Base-by-base conservation (phyloP, 2,113 vertebrate species). In the Scalopus aquaticus region DNA sequence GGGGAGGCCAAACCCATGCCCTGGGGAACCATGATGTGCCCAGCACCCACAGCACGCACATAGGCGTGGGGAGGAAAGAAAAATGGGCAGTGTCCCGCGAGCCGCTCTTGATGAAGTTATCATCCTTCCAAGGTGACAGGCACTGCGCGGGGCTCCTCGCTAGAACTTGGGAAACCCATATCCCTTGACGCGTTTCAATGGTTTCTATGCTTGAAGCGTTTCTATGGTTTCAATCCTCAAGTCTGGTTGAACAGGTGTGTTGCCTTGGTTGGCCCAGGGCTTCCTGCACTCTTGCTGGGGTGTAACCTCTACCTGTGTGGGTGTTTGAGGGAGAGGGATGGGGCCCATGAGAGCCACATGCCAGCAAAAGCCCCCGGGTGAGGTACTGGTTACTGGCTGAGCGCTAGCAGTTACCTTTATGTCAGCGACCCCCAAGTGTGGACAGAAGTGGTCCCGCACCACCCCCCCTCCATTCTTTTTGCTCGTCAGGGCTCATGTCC, bases 311-410 rank as follows among this genome's bases (percentile, higher is more conserved):
- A 51, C 26, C 26, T 49, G 64, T 58, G 81, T 54, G 81, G 32
- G 30, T 12, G 37, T 77, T 19, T 30, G 60, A 46, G 32, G 13
- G n/a, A 0, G 1, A 13, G 37, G 28, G 19, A 32, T 17, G 22
- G 8, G 42, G 6, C n/a, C 26, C 17, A 10, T 0, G 3, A 39
- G 28, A 19, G 32, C 9, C 2, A 16, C 16, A 37, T 4, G 6
- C 30, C 9, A 1, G 39, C 6, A 22, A 32, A 64, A 20, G 11
- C 6, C 46, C 13, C 4, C 19, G 42, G 54, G 24, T n/a, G 39
- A 54, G 11, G 17, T 4, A 30, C 1, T 3, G 1, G n/a, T 35
- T 22, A 22, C 5, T 15, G 37, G 15, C 39, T 79, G 49, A 62
- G 39, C 2, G 0, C 26, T 37, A 28, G 30, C 2, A 62, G 26